phyloP scores from a whole-genome alignment of 2,797 vertebrate genomes.

The Florisuga fusca region DNA sequence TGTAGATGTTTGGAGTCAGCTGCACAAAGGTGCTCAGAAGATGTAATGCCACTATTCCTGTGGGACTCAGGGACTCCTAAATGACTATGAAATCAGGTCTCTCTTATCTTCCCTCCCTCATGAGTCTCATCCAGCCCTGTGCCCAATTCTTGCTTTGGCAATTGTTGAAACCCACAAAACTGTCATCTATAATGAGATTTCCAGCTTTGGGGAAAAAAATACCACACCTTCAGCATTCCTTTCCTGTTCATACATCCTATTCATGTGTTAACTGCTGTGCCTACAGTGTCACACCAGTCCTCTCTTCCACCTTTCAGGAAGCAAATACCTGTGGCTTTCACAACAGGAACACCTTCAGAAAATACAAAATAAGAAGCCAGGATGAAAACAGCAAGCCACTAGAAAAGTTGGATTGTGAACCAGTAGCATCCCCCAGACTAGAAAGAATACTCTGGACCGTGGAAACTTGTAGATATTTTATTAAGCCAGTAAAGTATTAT shows the following conservation, averaged over 20 bases:
- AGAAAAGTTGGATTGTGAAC: background rate
- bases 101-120: background rate
- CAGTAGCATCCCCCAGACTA: background rate
- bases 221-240: background rate
- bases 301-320: background rate
- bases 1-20: background rate
- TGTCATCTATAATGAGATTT: background rate
- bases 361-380: background rate
- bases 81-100: background rate
- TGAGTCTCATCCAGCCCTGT: background rate
- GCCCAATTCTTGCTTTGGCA: background rate
- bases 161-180: background rate
- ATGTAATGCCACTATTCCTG: background rate
- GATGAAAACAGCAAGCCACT: background rate
- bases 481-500: background rate
- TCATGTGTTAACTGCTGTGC: fast-evolving
- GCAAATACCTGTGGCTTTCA: background rate
- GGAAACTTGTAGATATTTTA: background rate
- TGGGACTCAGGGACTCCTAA: background rate
- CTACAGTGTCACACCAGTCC: background rate
- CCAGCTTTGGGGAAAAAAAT: background rate
- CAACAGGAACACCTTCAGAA: background rate
- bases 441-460: background rate
- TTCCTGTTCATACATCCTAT: background rate
- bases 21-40: background rate